These are phyloP conservation scores for Bettongia penicillata DNA, from an alignment of 2,113 vertebrate species.

Conservation along the genomic window DNA sequence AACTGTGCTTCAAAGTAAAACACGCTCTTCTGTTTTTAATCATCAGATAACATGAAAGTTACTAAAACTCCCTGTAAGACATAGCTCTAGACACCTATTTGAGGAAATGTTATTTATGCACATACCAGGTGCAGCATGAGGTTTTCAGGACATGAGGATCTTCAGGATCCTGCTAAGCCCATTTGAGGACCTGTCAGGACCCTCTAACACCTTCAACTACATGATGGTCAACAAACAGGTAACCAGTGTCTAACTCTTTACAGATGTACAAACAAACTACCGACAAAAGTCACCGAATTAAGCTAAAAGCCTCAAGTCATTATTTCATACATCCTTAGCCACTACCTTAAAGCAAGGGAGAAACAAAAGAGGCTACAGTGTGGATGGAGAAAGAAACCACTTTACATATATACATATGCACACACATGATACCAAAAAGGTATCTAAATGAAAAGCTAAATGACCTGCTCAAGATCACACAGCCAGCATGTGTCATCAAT, in stretches of 20 bases:
- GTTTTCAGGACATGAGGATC: neutral
- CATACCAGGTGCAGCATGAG: neutral
- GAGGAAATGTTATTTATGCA: neutral
- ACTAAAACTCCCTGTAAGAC: constrained; percentile 5
- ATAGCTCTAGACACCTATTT: neutral
- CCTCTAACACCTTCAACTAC: neutral
- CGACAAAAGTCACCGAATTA: constrained; percentile 5
- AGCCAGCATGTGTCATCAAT: neutral
- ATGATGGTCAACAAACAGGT: neutral
- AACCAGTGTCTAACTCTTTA: neutral
- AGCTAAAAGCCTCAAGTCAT: neutral
- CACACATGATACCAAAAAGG: neutral
- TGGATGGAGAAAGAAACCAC: neutral
- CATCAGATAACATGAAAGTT: constrained; percentile 5
- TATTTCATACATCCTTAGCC: neutral
- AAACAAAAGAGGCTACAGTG: neutral
- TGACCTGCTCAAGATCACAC: neutral
- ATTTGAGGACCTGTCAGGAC: neutral
- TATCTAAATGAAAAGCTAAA: neutral
- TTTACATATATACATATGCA: neutral
- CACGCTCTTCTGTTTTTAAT: neutral
- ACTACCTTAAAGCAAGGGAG: neutral
- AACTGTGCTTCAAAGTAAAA: neutral
- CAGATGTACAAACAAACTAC: constrained; percentile 22
- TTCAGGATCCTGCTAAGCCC: neutral